These are phyloP conservation scores for Lethrus apterus DNA, from an alignment of 1,140 invertebrate genomes.

Conservation along the genomic window DNA sequence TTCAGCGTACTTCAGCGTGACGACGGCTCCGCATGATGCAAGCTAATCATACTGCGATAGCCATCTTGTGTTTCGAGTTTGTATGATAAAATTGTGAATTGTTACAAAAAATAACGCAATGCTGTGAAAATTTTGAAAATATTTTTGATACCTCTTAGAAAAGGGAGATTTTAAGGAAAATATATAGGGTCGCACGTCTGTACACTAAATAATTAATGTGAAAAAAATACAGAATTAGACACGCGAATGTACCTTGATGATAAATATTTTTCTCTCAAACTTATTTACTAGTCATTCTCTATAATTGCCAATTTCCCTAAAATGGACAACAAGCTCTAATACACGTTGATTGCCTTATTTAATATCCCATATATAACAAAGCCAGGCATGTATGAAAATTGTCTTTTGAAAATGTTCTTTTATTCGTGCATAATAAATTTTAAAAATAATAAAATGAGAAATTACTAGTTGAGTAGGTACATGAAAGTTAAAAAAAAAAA, in stretches of 20 bases:
- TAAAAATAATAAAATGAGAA: too few species aligned
- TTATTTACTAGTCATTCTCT: neutral
- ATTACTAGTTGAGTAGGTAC: too few species aligned
- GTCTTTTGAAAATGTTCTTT: neutral
- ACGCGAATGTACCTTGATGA: conserved; percentile 1
- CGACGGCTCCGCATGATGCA: conserved; percentile 5
- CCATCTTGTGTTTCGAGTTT: conserved; percentile 4
- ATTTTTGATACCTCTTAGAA: conserved; percentile 5
- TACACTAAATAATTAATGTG: too few species aligned
- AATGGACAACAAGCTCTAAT: neutral
- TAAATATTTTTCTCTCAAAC: conserved; percentile 7
- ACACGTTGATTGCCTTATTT: conserved; percentile 4
- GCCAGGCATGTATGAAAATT: neutral
- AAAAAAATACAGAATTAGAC: too few species aligned
- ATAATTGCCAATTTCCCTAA: too few species aligned
- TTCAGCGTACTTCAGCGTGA: conserved; percentile 17
- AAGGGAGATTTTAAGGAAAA: neutral
- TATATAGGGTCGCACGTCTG: neutral
- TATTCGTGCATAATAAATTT: too few species aligned
- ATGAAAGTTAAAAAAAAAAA: too few species aligned
- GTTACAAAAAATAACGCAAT: neutral
- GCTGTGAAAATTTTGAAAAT: too few species aligned
- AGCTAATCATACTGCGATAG: conserved; percentile 5
- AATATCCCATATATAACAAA: conserved; percentile 3
- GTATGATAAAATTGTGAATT: conserved; percentile 6